Base-by-base conservation (phyloP, 1,140 invertebrate species). In the Drosophila nannoptera region DNA sequence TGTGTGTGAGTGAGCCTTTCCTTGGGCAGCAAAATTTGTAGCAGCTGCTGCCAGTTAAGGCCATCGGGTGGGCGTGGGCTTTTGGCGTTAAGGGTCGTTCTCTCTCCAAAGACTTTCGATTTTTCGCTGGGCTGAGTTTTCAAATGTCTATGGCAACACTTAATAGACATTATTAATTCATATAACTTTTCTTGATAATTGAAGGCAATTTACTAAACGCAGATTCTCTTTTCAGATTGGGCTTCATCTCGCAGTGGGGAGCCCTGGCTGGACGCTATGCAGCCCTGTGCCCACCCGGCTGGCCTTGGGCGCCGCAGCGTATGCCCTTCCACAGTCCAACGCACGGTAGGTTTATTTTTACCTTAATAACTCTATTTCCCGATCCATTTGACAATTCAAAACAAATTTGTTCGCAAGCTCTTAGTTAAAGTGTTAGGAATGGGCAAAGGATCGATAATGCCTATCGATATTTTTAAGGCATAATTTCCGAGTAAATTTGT, bases 211-310 rank as follows among this genome's bases (percentile, higher is more conserved):
- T 73, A 75, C 53, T 77, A 76, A 87, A 50, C 22, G 22, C 22
- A 22, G 3, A 22, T 5, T 12, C 4, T 69, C 22, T 33, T 48
- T 82, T 93, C 92, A 96, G 95, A 90, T 91, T 96, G 89, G 95
- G 95, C 58, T 91, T 96, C 68, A 95, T 96, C 90, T 94, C 94
- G 16, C 94, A 92, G 88, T 95, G 92, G 92, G 94, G 92, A 82
- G 95, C 92, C 54, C 89, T 92, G 66, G 95, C 92, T 46, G 94
- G 92, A 49, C 90, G 93, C 69, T 93, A 93, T 82, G 93, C 92
- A 4, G 92, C 92, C 2, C 83, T 94, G n/a, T 93, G 89, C 73
- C 89, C 92, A 29, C 91, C 92, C 5, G 88, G 88, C 49, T 90
- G 91, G 58, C 91, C 93, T 7, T 93, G 92, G 90, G 88, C 89